Evolutionary conservation across 2,113 vertebrate genomes (phyloP).

Genomic region (Chiloscyllium plagiosum): DNA sequence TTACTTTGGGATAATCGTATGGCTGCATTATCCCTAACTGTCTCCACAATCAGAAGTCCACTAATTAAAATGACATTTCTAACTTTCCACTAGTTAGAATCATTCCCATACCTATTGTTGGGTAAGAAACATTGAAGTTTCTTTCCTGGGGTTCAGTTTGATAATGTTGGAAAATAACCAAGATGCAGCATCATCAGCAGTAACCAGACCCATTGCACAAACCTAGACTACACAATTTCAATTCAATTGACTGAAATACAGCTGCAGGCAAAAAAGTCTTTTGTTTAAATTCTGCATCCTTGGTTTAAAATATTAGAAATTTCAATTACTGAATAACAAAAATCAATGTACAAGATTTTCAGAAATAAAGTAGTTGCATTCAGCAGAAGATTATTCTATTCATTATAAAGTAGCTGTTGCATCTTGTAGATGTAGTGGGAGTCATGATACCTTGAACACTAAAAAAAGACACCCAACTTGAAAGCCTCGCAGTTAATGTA

Average conservation of each 20-base stretch:
- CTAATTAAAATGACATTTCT: neutral
- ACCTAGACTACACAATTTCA: neutral
- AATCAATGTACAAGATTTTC: neutral
- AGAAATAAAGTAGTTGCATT: neutral
- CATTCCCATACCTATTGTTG: neutral
- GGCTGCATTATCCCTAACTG: neutral
- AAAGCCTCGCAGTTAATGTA: neutral
- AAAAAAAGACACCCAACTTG: neutral
- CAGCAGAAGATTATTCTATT: too few relatives aligned
- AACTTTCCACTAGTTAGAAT: neutral
- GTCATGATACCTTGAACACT: neutral
- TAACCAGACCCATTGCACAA: neutral
- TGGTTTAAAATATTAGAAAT: neutral
- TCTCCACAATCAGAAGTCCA: neutral
- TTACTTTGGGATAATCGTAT: neutral
- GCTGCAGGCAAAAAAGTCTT: neutral
- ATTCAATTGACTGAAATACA: neutral
- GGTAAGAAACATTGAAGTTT: neutral
- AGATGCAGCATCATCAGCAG: neutral
- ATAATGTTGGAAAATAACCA: neutral
- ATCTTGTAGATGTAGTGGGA: neutral
- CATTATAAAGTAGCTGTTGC: neutral
- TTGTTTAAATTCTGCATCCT: neutral
- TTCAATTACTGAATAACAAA: neutral
- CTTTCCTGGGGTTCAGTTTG: neutral